These are phyloP conservation scores for Euleptes europaea DNA, from an alignment of 2,113 vertebrate genomes.

Conservation along the genomic window DNA sequence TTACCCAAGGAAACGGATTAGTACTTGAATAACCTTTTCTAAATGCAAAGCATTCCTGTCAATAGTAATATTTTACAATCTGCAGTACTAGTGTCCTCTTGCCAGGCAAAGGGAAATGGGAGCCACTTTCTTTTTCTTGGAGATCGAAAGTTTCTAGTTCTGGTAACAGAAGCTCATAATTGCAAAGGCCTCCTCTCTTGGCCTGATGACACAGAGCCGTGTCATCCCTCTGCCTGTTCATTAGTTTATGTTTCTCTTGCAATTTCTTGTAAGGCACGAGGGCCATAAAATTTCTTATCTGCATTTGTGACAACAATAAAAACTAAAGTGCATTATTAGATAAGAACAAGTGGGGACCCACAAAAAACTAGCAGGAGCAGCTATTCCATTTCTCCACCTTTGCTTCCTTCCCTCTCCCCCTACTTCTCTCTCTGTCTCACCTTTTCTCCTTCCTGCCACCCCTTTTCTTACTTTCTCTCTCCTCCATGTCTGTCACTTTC, in stretches of 20 bases:
- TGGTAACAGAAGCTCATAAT: neutral
- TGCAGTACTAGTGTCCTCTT: neutral
- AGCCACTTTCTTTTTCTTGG: constrained; percentile 8
- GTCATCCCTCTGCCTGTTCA: constrained; percentile 13
- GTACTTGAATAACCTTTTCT: neutral
- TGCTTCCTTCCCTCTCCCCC: too few species aligned
- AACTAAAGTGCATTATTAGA: constrained; percentile 11
- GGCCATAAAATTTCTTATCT: constrained; percentile 12
- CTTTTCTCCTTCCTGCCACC: too few species aligned
- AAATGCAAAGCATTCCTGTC: constrained; percentile 11
- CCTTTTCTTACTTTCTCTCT: too few species aligned
- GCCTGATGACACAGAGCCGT: neutral
- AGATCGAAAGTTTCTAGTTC: constrained; percentile 27
- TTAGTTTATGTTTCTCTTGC: constrained; percentile 21
- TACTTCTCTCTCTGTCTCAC: too few species aligned
- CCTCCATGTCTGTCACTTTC: too few species aligned
- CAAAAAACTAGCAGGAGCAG: too few species aligned
- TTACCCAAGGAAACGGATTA: neutral
- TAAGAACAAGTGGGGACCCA: too few species aligned
- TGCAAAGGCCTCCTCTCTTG: constrained; percentile 1
- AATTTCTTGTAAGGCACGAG: constrained; percentile 15
- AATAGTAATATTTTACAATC: neutral
- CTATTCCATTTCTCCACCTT: too few species aligned
- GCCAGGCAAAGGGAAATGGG: neutral
- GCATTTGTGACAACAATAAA: constrained; percentile 1